Conservation (phyloP, 1,140 invertebrate species). For the Cephus cinctus region DNA sequence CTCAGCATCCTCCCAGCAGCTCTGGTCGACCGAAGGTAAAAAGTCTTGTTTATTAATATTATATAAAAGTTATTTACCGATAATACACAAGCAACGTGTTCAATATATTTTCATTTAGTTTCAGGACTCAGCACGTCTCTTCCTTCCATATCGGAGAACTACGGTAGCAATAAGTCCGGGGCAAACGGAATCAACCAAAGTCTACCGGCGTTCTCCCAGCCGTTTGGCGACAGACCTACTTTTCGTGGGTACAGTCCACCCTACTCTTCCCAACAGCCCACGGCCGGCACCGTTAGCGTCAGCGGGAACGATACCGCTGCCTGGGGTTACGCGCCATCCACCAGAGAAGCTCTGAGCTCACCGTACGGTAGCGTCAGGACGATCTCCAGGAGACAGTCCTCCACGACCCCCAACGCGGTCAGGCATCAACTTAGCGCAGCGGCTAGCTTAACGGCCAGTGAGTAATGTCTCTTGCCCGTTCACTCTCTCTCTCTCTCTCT, state of each 20-base stretch:
- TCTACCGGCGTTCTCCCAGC: conserved; percentile 44
- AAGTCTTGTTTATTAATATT: not conserved
- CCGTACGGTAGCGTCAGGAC: conserved; percentile 4
- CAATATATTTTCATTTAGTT: conserved; percentile 4
- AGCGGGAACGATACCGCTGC: conserved; percentile 19
- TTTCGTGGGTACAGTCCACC: conserved; percentile 40
- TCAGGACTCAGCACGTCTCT: conserved; percentile 23
- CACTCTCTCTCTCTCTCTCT: too few species aligned
- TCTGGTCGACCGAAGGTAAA: conserved; percentile 41
- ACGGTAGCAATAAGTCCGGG: conserved; percentile 34
- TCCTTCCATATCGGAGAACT: conserved; percentile 36
- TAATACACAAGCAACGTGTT: not conserved
- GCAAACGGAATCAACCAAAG: conserved; percentile 34
- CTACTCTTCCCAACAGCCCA: conserved; percentile 32
- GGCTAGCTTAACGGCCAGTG: conserved; percentile 39
- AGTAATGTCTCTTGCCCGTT: too few species aligned
- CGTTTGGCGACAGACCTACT: conserved; percentile 29
- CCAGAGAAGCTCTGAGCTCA: conserved; percentile 22
- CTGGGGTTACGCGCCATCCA: conserved; percentile 30
- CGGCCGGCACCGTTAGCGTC: not conserved
- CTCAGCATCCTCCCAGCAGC: conserved; percentile 30
- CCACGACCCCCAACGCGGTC: conserved; percentile 13
- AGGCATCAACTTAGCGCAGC: conserved; percentile 39
- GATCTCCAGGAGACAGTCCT: conserved; percentile 17
- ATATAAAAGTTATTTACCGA: not conserved